Evolutionary conservation across 2,888 invertebrate genomes (phyloP).

Genomic region (Microctonus brassicae): DNA sequence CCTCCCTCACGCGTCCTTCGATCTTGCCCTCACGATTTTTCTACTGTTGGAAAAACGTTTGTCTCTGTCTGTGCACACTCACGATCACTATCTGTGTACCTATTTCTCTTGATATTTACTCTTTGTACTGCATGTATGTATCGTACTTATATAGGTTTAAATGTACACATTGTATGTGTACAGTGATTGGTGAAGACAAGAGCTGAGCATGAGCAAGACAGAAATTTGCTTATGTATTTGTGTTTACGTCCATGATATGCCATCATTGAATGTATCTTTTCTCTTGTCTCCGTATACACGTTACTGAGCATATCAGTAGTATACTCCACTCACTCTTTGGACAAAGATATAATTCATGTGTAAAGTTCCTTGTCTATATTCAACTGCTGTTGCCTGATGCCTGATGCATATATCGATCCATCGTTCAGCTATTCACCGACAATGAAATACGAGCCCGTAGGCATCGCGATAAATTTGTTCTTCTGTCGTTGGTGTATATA

Average conservation of each 20-base stretch:
- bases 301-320: neutral
- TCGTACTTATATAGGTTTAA: too few relatives aligned
- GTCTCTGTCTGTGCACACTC: slow-evolving; percentile 19
- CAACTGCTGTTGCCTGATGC: slow-evolving; percentile 17
- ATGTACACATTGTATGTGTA: too few relatives aligned
- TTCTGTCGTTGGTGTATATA: slow-evolving; percentile 7
- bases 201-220: neutral
- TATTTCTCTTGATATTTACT: neutral
- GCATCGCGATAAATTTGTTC: slow-evolving; percentile 41
- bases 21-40: neutral
- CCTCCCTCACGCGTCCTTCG: slow-evolving; percentile 32
- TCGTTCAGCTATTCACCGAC: slow-evolving; percentile 44
- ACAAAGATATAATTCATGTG: slow-evolving; percentile 19
- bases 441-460: slow-evolving; percentile 42
- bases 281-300: slow-evolving; percentile 19
- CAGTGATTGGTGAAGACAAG: neutral
- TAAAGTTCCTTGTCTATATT: slow-evolving; percentile 17
- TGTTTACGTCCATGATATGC: slow-evolving; percentile 27
- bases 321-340: neutral
- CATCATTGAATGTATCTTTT: slow-evolving; percentile 33
- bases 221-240: slow-evolving; percentile 3
- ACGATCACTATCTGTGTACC: neutral
- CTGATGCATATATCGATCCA: slow-evolving; percentile 38
- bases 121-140: too few relatives aligned
- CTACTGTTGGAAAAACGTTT: slow-evolving; percentile 9